Evolutionary conservation across 2,888 invertebrate species (phyloP).

Genomic region (Diaphora mendica): DNA sequence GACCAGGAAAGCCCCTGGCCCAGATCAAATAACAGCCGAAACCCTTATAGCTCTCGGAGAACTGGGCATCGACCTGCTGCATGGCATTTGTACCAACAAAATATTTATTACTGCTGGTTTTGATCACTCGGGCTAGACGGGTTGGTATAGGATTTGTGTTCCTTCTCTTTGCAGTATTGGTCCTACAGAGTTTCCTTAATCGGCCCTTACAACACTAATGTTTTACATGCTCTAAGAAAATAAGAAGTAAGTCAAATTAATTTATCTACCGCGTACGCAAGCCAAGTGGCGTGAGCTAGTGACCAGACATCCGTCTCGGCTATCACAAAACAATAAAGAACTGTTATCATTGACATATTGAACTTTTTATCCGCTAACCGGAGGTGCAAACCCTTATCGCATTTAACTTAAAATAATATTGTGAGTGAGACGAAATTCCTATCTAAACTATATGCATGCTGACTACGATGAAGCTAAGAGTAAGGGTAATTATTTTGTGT

Average conservation of each 20-base stretch:
- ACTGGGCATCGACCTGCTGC: no score
- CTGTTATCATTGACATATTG: conserved; percentile 44
- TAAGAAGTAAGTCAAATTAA: background rate
- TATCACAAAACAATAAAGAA: conserved; percentile 23
- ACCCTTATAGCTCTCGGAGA: no score
- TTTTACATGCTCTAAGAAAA: no score
- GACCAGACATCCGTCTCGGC: conserved; percentile 32
- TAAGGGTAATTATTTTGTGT: no score
- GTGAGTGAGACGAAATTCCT: conserved; percentile 1
- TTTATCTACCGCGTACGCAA: background rate
- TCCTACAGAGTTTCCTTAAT: no score
- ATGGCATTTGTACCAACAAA: no score
- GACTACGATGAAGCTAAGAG: no score
- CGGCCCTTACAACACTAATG: background rate
- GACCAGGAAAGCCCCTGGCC: no score
- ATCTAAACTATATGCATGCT: background rate
- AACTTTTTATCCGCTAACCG: conserved; percentile 44
- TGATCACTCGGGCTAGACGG: background rate
- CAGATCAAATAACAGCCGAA: no score
- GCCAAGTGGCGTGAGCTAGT: background rate
- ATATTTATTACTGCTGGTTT: no score
- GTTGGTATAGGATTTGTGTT: background rate
- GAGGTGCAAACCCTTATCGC: conserved; percentile 42
- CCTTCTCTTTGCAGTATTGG: no score
- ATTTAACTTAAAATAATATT: background rate